These are phyloP conservation scores for Xiphydria camelus DNA, from an alignment of 2,888 invertebrate genomes.

Conservation along the genomic window DNA sequence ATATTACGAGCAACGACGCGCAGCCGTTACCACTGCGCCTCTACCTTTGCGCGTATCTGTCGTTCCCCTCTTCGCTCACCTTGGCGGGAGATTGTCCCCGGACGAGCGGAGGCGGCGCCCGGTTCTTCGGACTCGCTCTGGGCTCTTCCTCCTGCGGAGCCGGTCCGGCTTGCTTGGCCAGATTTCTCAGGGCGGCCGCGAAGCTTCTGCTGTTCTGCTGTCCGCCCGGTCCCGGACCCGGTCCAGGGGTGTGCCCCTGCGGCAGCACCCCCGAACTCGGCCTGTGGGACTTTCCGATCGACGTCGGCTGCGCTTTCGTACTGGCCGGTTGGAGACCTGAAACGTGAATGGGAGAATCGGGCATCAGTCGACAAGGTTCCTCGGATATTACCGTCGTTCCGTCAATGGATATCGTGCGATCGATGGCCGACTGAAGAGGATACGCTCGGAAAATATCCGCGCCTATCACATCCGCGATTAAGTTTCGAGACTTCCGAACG, in stretches of 20 bases:
- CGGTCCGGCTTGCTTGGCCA: conserved; percentile 89
- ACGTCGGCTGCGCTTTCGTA: conserved; percentile 51
- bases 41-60: no score
- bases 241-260: conserved; percentile 51
- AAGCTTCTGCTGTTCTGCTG: conserved; percentile 67
- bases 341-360: conserved; percentile 19
- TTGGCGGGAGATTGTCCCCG: conserved; percentile 53
- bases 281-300: conserved; percentile 53
- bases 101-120: conserved; percentile 60
- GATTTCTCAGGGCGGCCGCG: conserved; percentile 86
- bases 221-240: conserved; percentile 58
- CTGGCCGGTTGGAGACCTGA: conserved; percentile 52
- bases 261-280: conserved; percentile 53
- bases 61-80: no score
- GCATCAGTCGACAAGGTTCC: conserved; percentile 5
- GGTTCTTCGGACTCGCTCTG: conserved; percentile 57
- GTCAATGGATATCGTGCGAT: no score
- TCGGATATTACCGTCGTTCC: no score
- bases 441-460: no score
- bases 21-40: no score
- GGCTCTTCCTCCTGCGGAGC: conserved; percentile 67
- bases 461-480: no score
- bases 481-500: no score
- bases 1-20: conserved; percentile 6
- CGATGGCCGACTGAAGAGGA: no score